Percentiles rank a stretch among this genome's conserved stretches.
phyloP scores from a whole-genome alignment of 2,888 invertebrate species.

The Andrena minutula region DNA sequence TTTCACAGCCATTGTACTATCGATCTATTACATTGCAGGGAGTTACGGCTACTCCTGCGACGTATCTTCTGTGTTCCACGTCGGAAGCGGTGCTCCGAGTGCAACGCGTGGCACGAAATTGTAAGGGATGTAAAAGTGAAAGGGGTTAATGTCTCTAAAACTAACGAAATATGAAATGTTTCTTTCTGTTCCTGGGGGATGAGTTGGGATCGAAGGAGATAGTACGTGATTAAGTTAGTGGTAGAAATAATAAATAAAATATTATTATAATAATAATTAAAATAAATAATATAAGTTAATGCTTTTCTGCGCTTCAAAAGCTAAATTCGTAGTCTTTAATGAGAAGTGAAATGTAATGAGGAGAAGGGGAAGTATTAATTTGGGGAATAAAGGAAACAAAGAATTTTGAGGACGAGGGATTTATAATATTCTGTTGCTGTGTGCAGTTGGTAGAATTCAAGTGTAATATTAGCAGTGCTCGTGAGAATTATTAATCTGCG shows the following conservation, averaged over 20 bases:
- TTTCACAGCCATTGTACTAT: slow-evolving; percentile 33
- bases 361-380: too few species aligned
- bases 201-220: not conserved
- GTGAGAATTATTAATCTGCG: not conserved
- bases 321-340: too few species aligned
- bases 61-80: not conserved
- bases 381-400: too few species aligned
- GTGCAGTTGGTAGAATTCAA: too few species aligned
- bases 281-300: too few species aligned
- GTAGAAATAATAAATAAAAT: not conserved
- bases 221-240: not conserved
- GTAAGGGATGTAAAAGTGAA: not conserved
- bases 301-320: too few species aligned
- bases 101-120: not conserved
- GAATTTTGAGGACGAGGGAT: not conserved
- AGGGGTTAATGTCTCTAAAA: not conserved
- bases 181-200: too few species aligned
- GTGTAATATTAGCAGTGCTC: not conserved
- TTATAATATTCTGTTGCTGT: not conserved
- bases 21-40: slow-evolving; percentile 24
- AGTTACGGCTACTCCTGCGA: not conserved
- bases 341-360: too few species aligned
- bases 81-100: not conserved
- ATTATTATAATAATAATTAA: not conserved
- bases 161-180: too few species aligned